Evolutionary conservation across 1,140 invertebrate genomes (phyloP).

Genomic region (Chlorops oryzae): DNA sequence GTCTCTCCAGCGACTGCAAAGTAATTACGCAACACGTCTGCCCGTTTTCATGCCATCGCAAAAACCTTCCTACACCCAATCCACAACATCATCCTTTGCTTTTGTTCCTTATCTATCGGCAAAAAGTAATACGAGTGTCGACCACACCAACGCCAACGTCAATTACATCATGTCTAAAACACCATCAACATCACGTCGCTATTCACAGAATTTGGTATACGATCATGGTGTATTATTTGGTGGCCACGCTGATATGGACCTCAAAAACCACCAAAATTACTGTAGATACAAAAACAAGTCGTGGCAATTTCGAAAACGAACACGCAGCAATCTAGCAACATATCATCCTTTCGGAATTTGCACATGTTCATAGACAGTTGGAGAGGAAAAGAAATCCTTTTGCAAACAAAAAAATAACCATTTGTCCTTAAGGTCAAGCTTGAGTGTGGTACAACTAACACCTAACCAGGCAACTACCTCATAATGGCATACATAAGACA

Average conservation of each 20-base stretch:
- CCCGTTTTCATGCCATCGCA: conserved; percentile 12
- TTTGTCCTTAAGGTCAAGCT: too few species aligned
- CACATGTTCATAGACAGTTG: conserved; percentile 45
- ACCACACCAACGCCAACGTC: conserved; percentile 43
- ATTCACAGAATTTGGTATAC: conserved; percentile 36
- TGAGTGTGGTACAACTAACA: too few species aligned
- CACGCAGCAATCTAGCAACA: conserved; percentile 40
- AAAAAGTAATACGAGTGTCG: conserved; percentile 42
- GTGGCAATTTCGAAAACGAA: too few species aligned
- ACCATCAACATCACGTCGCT: conserved; percentile 21
- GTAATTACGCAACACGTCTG: conserved; percentile 14
- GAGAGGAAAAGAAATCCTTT: neutral
- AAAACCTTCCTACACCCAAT: conserved; percentile 37
- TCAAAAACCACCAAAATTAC: neutral
- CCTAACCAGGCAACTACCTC: too few species aligned
- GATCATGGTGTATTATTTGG: conserved; percentile 39
- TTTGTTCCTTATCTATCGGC: conserved; percentile 40
- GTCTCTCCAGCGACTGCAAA: neutral
- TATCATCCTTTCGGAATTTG: conserved; percentile 44
- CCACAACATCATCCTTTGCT: conserved; percentile 41
- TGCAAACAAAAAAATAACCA: too few species aligned
- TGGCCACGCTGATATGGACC: neutral
- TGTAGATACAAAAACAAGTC: neutral
- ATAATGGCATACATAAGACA: too few species aligned
- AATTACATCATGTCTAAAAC: conserved; percentile 38